phyloP scores from a whole-genome alignment of 2,113 vertebrate genomes.

The Montifringilla adamsi region DNA sequence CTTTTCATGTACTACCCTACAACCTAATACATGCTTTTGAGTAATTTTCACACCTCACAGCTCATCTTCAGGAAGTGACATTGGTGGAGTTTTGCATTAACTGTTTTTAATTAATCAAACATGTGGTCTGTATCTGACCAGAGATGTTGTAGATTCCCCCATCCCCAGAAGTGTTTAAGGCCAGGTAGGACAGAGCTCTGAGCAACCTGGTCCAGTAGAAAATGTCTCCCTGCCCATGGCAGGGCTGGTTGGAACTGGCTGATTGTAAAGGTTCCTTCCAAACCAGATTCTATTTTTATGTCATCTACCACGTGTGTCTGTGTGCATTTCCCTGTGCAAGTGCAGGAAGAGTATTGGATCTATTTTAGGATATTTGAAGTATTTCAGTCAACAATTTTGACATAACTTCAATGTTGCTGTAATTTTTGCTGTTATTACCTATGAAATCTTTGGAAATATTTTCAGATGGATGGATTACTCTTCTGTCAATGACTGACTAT shows the following conservation, averaged over 20 bases:
- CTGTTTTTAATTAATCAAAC: neutral
- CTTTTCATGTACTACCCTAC: neutral
- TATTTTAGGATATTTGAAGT: neutral
- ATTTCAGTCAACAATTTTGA: neutral
- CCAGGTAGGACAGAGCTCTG: neutral
- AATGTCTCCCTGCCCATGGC: no score
- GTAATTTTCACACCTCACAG: neutral
- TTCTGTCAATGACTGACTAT: neutral
- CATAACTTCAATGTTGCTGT: neutral
- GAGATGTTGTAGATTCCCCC: neutral
- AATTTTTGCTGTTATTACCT: neutral
- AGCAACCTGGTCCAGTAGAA: neutral
- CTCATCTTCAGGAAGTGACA: neutral
- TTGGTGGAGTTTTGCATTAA: neutral
- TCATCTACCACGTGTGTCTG: rapidly evolving
- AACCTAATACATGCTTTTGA: neutral
- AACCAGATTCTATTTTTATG: neutral
- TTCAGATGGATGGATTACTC: neutral
- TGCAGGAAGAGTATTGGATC: neutral
- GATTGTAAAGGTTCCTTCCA: neutral
- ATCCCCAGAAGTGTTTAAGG: neutral
- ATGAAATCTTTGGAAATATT: neutral
- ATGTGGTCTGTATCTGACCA: neutral
- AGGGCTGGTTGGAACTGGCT: neutral
- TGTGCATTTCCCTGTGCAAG: neutral